phyloP scores from a whole-genome alignment of 1,140 invertebrate genomes.

The Ectropis grisescens region DNA sequence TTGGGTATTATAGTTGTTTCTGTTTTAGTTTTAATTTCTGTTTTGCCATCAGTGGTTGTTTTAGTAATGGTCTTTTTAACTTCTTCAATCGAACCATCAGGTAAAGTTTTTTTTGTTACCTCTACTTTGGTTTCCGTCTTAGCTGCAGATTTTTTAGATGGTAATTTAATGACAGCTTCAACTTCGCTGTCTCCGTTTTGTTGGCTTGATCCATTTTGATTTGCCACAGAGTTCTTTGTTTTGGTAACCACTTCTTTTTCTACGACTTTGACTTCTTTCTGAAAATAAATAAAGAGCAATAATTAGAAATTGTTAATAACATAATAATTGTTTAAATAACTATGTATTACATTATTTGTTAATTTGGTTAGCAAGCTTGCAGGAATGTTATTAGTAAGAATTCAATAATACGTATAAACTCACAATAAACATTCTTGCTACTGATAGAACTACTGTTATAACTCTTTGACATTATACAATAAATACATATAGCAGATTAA shows the following conservation, averaged over 20 bases:
- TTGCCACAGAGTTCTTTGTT: conserved; percentile 18
- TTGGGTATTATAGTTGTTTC: conserved; percentile 49
- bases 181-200: conserved; percentile 47
- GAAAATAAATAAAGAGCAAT: conserved; percentile 26
- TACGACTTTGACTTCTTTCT: conserved; percentile 46
- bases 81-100: conserved; percentile 52
- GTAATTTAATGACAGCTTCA: conserved; percentile 42
- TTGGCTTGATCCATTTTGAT: conserved; percentile 20
- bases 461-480: conserved; percentile 40
- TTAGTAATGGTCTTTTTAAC: conserved; percentile 54
- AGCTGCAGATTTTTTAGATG: conserved; percentile 46
- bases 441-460: too few relatives aligned
- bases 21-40: conserved; percentile 48
- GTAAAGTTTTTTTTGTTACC: conserved; percentile 45
- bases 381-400: too few relatives aligned
- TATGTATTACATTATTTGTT: too few relatives aligned
- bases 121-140: conserved; percentile 60
- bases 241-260: conserved; percentile 43
- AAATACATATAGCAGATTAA: conserved; percentile 49
- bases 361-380: too few relatives aligned
- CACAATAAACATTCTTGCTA: conserved; percentile 28
- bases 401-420: too few relatives aligned
- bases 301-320: too few relatives aligned
- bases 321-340: conserved; percentile 5
- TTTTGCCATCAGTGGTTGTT: conserved; percentile 53